These are phyloP conservation scores for Pelvicachromis taeniatus DNA, from an alignment of 2,113 vertebrate genomes.

Conservation along the genomic window DNA sequence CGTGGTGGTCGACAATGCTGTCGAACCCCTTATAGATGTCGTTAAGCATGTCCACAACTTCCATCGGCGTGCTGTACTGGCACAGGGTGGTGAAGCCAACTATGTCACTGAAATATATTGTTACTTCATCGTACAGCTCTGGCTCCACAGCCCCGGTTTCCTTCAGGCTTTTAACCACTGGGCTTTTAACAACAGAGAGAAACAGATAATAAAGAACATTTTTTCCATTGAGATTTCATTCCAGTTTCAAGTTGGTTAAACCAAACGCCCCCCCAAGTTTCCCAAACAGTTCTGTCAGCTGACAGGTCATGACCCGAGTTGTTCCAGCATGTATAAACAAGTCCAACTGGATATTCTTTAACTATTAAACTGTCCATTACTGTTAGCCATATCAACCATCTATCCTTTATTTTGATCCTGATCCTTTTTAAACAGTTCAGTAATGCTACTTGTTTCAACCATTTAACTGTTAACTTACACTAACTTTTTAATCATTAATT, in stretches of 20 bases:
- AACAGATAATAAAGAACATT: background rate
- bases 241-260: fast-evolving
- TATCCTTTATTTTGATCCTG: background rate
- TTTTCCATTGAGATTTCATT: background rate
- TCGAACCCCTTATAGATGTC: slow-evolving; percentile 97
- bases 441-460: background rate
- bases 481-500: background rate
- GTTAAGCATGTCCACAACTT: slow-evolving; percentile 98
- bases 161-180: slow-evolving; percentile 93
- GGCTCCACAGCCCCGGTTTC: slow-evolving; percentile 89
- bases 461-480: background rate
- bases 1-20: slow-evolving; percentile 91
- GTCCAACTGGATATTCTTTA: no score
- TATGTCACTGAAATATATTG: slow-evolving; percentile 98
- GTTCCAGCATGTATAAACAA: no score
- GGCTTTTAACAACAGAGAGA: slow-evolving; percentile 64
- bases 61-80: slow-evolving; percentile 97
- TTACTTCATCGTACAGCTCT: slow-evolving; percentile 93
- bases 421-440: background rate
- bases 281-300: no score
- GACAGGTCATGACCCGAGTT: no score
- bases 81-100: slow-evolving; percentile 97
- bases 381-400: background rate
- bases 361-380: no score
- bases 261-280: background rate